phyloP scores from a whole-genome alignment of 2,113 vertebrate genomes.

The Rhea americana region DNA sequence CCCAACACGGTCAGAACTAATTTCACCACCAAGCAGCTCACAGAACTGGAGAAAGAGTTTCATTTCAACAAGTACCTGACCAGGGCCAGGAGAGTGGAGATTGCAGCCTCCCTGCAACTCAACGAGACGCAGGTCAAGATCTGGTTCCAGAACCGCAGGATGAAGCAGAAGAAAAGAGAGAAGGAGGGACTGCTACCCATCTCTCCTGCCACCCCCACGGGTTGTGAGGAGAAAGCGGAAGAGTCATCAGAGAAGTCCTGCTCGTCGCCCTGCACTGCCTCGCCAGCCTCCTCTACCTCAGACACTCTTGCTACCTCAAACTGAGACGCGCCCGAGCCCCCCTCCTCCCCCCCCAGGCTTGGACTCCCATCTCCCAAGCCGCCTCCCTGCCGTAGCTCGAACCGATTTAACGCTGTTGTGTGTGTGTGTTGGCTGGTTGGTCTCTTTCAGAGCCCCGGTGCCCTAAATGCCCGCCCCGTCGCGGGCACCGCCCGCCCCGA shows the following conservation, averaged over 20 bases:
- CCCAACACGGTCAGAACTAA: conserved; percentile 95
- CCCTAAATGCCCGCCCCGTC: not conserved
- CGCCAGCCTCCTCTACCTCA: conserved; percentile 86
- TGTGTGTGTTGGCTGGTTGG: not conserved
- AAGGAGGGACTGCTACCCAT: conserved; percentile 92
- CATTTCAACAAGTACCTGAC: conserved; percentile 99
- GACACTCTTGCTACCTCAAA: conserved; percentile 85
- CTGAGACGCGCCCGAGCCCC: conserved; percentile 63
- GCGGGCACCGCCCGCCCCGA: not conserved
- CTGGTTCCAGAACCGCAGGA: conserved; percentile 98
- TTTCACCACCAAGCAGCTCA: conserved; percentile 98
- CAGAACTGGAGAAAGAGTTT: conserved; percentile 97
- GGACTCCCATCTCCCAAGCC: not conserved
- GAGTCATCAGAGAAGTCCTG: conserved; percentile 91
- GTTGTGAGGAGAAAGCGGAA: conserved; percentile 87
- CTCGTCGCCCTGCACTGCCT: conserved; percentile 88
- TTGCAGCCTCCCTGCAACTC: conserved; percentile 92
- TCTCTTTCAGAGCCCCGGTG: not conserved
- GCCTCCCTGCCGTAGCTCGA: not conserved
- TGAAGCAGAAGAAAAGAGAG: conserved; percentile 99
- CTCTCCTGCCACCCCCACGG: conserved; percentile 78
- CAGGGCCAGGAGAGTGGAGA: conserved; percentile 92
- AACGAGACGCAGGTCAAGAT: conserved; percentile 99
- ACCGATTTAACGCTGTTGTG: rapidly evolving
- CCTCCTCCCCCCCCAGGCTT: not conserved